Base-by-base conservation (phyloP, 2,113 vertebrate species). In the Brachyhypopomus gauderio region DNA sequence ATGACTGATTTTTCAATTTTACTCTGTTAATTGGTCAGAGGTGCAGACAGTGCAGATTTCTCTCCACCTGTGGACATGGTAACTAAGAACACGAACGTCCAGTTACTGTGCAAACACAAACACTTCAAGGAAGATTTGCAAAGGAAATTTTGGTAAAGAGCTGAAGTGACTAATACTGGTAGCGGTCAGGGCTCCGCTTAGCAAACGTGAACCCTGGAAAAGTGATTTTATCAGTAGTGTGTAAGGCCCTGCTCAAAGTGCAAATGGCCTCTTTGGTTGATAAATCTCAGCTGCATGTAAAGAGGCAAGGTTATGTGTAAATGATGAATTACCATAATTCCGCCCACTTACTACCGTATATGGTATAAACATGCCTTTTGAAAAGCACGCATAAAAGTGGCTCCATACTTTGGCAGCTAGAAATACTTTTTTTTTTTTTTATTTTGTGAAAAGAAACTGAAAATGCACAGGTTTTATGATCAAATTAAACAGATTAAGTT, bases 241-340 rank as follows among this genome's bases (percentile, higher is more conserved):
- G 62, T 55, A 75, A 81, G 75, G 38, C 20, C 4, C 71, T 66
- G n/a, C 56, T 59, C 41, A 27, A 22, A 56, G 38, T 73, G 60
- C 38, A 59, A 79, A 71, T 69, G 66, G 66, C 66, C 20, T 70
- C 20, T 17, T 41, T 20, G 19, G 34, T 22, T 70, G 2, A 80
- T 66, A 80, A 66, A 75, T 74, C 52, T 58, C 48, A 74, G 17
- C 41, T 27, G n/a, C 23, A 62, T 74, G n/a, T 67, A 56, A 80
- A 41, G 60, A 66, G 45, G 41, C 71, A 58, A 67, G 72, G 48
- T 14, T 22, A 67, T 67, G 48, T 45, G 56, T 52, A 38, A 52
- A 27, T 73, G 27, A 66, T 64, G 20, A 14, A 74, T 75, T 74
- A 67, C 22, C 60, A 67, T 20, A 16, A n/a, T 52, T 14, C 17